These are phyloP conservation scores for Cosmia trapezina DNA, from an alignment of 2,888 invertebrate species.

Conservation along the genomic window DNA sequence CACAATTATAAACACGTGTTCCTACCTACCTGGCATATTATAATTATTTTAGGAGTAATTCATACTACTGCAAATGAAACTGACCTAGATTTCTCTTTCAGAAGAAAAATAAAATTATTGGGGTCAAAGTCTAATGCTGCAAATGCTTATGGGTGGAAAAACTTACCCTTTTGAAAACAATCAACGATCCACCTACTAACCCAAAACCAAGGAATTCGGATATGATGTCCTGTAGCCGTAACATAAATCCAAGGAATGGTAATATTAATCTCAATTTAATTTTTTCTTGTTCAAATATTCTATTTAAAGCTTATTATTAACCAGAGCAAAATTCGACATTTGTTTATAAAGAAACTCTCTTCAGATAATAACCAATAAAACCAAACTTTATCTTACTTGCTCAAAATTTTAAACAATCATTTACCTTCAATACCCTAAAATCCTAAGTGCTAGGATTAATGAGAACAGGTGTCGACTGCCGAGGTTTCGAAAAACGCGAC, in stretches of 20 bases:
- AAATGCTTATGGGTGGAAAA: background rate
- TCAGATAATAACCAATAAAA: slow-evolving; percentile 24
- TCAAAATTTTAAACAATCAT: slow-evolving; percentile 48
- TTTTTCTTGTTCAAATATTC: background rate
- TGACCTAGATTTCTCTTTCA: background rate
- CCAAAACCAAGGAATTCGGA: background rate
- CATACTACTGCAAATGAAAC: background rate
- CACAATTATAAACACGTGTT: background rate
- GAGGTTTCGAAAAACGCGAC: slow-evolving; percentile 78
- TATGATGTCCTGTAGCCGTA: background rate
- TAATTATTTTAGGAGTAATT: background rate
- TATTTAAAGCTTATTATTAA: no score
- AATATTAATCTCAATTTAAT: background rate
- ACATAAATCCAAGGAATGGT: background rate
- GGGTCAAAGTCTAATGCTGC: background rate
- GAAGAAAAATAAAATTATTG: background rate
- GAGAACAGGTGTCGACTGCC: slow-evolving; percentile 79
- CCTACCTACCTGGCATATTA: background rate
- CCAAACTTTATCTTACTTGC: slow-evolving; percentile 15
- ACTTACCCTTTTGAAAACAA: background rate
- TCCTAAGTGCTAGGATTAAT: slow-evolving; percentile 85
- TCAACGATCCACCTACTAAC: background rate
- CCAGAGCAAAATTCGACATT: background rate
- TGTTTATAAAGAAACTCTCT: background rate
- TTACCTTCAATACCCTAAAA: slow-evolving; percentile 66